phyloP scores from a whole-genome alignment of 1,140 invertebrate genomes.

The Palaemon carinicauda region DNA sequence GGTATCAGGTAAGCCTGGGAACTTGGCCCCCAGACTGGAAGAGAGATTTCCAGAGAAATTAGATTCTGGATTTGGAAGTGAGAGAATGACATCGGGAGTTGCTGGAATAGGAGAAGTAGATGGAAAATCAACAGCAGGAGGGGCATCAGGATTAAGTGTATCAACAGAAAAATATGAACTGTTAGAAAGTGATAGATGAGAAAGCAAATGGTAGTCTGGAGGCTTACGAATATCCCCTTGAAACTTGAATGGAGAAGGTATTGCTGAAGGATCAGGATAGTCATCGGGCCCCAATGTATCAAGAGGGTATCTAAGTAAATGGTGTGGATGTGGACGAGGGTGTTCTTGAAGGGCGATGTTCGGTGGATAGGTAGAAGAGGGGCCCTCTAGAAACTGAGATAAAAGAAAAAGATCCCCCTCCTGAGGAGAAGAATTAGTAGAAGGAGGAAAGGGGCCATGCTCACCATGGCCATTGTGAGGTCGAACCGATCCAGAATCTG shows the following conservation, averaged over 20 bases:
- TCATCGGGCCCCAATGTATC: background rate
- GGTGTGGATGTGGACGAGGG: background rate
- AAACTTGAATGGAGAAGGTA: background rate
- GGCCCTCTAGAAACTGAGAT: background rate
- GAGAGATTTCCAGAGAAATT: background rate
- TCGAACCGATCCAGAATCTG: too few species aligned
- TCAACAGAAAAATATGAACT: too few species aligned
- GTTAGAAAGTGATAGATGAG: background rate
- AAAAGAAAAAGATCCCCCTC: background rate
- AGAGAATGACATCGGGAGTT: background rate
- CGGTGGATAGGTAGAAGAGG: background rate
- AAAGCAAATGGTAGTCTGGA: background rate
- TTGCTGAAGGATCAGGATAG: background rate
- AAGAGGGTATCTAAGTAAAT: background rate
- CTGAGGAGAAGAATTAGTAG: background rate
- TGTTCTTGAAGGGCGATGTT: background rate
- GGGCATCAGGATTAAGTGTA: background rate
- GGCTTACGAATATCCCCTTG: background rate
- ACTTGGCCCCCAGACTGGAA: background rate
- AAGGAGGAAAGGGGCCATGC: background rate
- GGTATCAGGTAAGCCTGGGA: background rate
- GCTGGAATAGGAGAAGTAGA: background rate
- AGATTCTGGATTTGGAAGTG: background rate
- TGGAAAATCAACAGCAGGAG: background rate
- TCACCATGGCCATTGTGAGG: background rate